Conservation (phyloP, 2,888 invertebrate genomes). For the Patella ulyssiponensis region DNA sequence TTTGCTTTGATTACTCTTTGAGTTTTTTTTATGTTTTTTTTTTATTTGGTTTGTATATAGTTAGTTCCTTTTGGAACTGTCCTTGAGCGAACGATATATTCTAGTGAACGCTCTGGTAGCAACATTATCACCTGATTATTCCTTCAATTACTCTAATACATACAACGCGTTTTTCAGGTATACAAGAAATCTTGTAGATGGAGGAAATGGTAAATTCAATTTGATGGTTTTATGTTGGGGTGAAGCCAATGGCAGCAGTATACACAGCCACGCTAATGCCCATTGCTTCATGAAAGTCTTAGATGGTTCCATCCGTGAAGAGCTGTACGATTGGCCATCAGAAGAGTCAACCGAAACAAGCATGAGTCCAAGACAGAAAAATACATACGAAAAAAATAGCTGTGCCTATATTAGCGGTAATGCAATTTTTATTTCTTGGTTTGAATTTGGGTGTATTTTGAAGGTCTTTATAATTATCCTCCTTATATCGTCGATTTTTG, state of each 20-base stretch:
- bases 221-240: slow-evolving; percentile 99
- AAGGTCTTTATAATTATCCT: too few relatives aligned
- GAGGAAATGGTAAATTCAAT: slow-evolving; percentile 97
- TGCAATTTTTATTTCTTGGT: too few relatives aligned
- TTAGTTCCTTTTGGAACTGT: too few relatives aligned
- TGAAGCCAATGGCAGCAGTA: slow-evolving; percentile 92
- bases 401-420: slow-evolving; percentile 96
- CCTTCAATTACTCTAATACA: background rate
- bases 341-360: slow-evolving; percentile 59
- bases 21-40: too few relatives aligned
- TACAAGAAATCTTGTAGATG: slow-evolving; percentile 95
- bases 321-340: slow-evolving; percentile 86
- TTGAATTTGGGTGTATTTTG: too few relatives aligned
- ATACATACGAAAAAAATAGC: slow-evolving; percentile 80
- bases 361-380: slow-evolving; percentile 80
- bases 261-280: slow-evolving; percentile 96
- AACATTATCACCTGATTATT: too few relatives aligned
- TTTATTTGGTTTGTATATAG: background rate
- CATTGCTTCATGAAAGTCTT: slow-evolving; percentile 97
- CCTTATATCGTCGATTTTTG: too few relatives aligned
- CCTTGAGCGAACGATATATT: too few relatives aligned
- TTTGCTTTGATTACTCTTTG: too few relatives aligned
- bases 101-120: too few relatives aligned
- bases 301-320: slow-evolving; percentile 81
- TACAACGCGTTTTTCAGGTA: slow-evolving; percentile 77